These are phyloP conservation scores for Ptilonorhynchus violaceus DNA, from an alignment of 2,113 vertebrate species.

Conservation along the genomic window DNA sequence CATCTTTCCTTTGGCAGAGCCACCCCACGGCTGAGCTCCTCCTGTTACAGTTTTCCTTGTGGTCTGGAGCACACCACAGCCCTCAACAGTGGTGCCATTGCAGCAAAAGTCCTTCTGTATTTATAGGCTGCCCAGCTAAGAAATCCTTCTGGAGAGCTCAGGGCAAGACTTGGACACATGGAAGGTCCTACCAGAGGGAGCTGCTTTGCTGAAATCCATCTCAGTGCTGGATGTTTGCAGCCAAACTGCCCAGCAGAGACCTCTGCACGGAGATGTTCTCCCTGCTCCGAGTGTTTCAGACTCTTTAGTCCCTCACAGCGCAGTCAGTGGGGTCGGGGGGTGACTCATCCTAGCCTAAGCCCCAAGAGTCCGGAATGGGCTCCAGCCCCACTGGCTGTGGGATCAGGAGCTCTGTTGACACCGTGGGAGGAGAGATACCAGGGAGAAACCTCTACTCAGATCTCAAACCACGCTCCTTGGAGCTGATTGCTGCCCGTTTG, in stretches of 20 bases:
- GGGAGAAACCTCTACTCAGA: background rate
- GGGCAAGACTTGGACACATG: background rate
- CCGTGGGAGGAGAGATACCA: background rate
- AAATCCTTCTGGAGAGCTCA: background rate
- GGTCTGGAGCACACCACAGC: background rate
- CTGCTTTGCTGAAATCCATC: background rate
- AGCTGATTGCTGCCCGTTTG: background rate
- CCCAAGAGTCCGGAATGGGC: background rate
- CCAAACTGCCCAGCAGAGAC: background rate
- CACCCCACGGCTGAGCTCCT: background rate
- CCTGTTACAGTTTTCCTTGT: background rate
- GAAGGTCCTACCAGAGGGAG: background rate
- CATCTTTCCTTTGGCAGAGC: slow-evolving; percentile 5
- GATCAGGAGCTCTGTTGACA: background rate
- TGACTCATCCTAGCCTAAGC: background rate
- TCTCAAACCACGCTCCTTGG: background rate
- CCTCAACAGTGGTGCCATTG: background rate
- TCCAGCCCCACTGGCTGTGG: background rate
- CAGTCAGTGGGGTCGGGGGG: background rate
- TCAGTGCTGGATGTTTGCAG: background rate
- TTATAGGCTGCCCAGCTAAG: background rate
- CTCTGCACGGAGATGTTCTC: background rate
- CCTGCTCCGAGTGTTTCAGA: background rate
- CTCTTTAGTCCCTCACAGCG: background rate
- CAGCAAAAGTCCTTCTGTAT: background rate